These are phyloP conservation scores for Corynorhinus townsendii DNA, from an alignment of 2,113 vertebrate genomes.

Conservation along the genomic window DNA sequence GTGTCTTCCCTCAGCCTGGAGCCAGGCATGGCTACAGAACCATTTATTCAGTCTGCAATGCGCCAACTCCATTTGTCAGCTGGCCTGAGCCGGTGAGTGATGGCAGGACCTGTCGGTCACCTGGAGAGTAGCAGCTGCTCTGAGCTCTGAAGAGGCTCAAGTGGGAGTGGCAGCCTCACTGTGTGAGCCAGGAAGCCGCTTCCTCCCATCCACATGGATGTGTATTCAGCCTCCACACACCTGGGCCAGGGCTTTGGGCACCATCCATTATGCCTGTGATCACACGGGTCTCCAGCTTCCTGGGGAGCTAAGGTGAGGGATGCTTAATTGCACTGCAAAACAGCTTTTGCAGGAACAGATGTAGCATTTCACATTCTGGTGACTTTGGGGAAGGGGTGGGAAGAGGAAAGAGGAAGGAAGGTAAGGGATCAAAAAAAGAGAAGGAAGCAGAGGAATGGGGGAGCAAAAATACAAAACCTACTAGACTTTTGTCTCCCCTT, in stretches of 20 bases:
- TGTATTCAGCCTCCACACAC: not conserved
- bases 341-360: conserved; percentile 52
- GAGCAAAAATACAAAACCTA: not conserved
- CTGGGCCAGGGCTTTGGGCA: conserved; percentile 12
- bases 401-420: not conserved
- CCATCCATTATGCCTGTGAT: conserved; percentile 44
- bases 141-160: not conserved
- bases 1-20: not conserved
- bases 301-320: conserved; percentile 47
- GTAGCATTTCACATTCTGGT: conserved; percentile 58
- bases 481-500: not conserved
- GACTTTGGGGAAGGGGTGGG: conserved; percentile 18
- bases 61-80: conserved; percentile 18
- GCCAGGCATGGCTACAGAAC: not conserved
- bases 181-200: not conserved
- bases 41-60: not conserved
- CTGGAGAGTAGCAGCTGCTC: conserved; percentile 54
- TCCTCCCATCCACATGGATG: not conserved
- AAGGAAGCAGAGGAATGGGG: not conserved
- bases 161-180: not conserved
- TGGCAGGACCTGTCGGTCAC: conserved; percentile 26
- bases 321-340: conserved; percentile 60
- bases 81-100: not conserved
- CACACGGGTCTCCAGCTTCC: conserved; percentile 38
- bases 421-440: not conserved